Base-by-base conservation (phyloP, 2,113 vertebrate genomes). In the Hippocampus barbouri region DNA sequence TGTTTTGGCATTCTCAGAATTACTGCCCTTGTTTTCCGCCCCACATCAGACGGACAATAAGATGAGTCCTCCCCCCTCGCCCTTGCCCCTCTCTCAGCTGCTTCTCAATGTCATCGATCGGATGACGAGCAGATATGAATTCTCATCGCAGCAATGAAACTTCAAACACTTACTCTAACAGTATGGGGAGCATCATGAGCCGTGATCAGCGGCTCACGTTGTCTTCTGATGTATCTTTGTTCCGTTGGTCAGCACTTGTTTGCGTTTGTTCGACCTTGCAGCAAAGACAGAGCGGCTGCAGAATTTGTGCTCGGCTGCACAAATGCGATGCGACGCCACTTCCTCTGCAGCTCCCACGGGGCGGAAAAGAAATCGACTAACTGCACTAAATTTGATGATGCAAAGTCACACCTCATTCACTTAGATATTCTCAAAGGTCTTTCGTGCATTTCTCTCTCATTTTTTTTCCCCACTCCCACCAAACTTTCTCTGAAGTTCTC, bases 1-100 rank as follows among this genome's bases (percentile, higher is more conserved):
- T 43, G 40, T 70, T 72, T 69, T 72, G 54, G 65, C 84, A 78
- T 91, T 90, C 83, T 76, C 83, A 79, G 75, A 80, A 86, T 91
- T 70, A 67, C 79, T 90, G 90, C 77, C 85, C 87, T 83, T 66
- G 64, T 93, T 92, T 92, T 92, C 89, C 68, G 88, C 90, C 89
- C 90, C 85, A 92, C 85, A 91, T 92, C 83, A 80, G 72, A 73
- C 57, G 73, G 65, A 93, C 89, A 93, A 93, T 88, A 60, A 87
- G 81, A 89, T 80, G 85, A 66, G 27, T 25, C 40, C 34, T 1
- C 14, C 63, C 71, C 76, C 77, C 43, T 64, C 66, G 43, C 54
- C 70, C 78, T 61, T 15, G 11, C 54, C 72, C 68, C 66, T 40
- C 53, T 60, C 30, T 10, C 73, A 75, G 41, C 66, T 69, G 68